A percentile compares a stretch with the other conserved stretches of the same genome.
phyloP scores from a whole-genome alignment of 2,888 invertebrate species.

The Actias luna region DNA sequence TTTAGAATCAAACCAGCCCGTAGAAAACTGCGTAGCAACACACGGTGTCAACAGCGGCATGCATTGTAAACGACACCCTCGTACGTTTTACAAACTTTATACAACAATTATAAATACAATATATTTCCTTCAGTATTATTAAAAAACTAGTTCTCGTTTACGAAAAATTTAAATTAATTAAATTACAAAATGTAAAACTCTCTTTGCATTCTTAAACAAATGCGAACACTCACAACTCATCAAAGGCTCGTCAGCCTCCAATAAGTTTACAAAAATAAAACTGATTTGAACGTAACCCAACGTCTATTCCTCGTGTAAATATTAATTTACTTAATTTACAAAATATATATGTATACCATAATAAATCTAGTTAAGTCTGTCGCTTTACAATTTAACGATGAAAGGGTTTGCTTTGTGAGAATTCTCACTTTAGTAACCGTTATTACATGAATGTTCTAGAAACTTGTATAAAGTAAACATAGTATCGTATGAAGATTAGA shows the following conservation, averaged over 20 bases:
- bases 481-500: neutral
- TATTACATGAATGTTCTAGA: neutral
- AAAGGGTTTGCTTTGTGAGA: neutral
- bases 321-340: neutral
- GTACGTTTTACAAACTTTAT: neutral
- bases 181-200: constrained; percentile 46
- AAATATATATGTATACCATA: neutral
- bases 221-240: constrained; percentile 60
- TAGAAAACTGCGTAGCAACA: neutral
- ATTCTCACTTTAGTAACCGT: neutral
- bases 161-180: constrained; percentile 6
- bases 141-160: neutral
- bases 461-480: neutral
- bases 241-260: constrained; percentile 47
- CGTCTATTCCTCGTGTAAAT: constrained; percentile 32
- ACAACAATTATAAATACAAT: constrained; percentile 17
- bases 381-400: neutral
- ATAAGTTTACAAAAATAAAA: constrained; percentile 63
- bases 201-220: constrained; percentile 76
- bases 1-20: neutral
- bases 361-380: neutral
- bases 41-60: neutral
- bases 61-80: neutral
- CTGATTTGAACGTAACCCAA: constrained; percentile 67
- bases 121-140: neutral